Evolutionary conservation across 2,888 invertebrate species (phyloP).

Genomic region (Malacosoma neustria): DNA sequence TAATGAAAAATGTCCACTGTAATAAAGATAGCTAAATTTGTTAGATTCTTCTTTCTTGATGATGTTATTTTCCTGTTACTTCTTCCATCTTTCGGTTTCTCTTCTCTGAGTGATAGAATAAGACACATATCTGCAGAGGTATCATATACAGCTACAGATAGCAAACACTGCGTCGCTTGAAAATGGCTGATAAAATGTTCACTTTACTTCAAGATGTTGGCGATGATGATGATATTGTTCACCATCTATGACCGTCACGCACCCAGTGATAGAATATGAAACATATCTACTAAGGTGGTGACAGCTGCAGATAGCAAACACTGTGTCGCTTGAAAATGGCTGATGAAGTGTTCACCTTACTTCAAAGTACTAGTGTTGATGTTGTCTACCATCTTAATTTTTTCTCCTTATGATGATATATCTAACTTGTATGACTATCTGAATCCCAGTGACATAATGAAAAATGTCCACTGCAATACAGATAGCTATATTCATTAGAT

Average conservation of each 20-base stretch:
- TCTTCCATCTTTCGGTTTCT: no score
- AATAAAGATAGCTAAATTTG: no score
- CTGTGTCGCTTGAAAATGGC: not conserved
- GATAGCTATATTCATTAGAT: no score
- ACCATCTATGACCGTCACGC: constrained; percentile 5
- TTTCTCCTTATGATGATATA: no score
- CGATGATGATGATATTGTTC: constrained; percentile 2
- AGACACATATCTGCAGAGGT: not conserved
- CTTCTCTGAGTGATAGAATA: no score
- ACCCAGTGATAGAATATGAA: constrained; percentile 11
- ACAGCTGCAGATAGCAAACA: constrained; percentile 4
- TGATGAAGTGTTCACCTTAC: not conserved
- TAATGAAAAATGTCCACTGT: constrained; percentile 1
- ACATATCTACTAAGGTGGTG: constrained; percentile 7
- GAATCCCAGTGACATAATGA: constrained; percentile 5
- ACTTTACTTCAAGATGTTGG: not conserved
- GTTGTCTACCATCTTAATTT: no score
- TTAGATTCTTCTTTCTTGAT: no score
- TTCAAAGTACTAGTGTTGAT: not conserved
- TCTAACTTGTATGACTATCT: constrained; percentile 8
- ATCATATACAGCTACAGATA: constrained; percentile 1
- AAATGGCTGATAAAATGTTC: not conserved
- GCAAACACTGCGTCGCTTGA: not conserved
- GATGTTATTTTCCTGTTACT: no score
- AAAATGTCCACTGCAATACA: no score